A percentile compares a stretch with the other conserved stretches of the same genome.
Conservation (phyloP, 2,113 vertebrate species). For the Myocastor coypus region DNA sequence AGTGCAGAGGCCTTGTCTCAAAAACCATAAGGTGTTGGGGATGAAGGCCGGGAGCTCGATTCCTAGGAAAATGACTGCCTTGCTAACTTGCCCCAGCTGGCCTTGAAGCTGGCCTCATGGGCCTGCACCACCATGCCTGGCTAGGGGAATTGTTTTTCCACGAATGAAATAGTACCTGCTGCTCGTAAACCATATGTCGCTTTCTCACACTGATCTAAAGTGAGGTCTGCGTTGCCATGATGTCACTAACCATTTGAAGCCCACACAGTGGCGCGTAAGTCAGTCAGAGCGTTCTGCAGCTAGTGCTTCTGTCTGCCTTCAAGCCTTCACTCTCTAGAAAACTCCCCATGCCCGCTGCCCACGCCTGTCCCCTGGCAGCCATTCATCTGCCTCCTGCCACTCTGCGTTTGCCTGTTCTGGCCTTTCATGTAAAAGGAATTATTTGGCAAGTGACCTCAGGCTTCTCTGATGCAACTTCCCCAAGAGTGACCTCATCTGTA, state of each 20-base stretch:
- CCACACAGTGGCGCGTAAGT: neutral
- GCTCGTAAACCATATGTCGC: neutral
- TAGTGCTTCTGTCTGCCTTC: neutral
- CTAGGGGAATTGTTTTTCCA: neutral
- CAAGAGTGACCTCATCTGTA: neutral
- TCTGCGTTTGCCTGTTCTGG: neutral
- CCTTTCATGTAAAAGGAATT: neutral
- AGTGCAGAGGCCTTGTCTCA: neutral
- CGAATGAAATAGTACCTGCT: neutral
- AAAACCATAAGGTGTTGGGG: neutral
- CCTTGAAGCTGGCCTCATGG: neutral
- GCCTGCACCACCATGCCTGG: neutral
- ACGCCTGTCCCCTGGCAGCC: neutral
- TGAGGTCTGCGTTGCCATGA: neutral
- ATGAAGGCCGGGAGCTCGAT: neutral
- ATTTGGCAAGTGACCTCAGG: neutral
- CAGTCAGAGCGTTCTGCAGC: neutral
- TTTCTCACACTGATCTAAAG: neutral
- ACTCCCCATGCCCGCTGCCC: neutral
- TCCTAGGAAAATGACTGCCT: neutral
- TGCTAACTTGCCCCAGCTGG: neutral
- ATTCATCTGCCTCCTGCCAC: neutral
- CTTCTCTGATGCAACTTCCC: neutral
- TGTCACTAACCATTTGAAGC: neutral
- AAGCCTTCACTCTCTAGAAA: neutral